Evolutionary conservation across 2,113 vertebrate species (phyloP), one percentile per base, ranked within the genome.

Genomic region (Rhinichthys klamathensis): DNA sequence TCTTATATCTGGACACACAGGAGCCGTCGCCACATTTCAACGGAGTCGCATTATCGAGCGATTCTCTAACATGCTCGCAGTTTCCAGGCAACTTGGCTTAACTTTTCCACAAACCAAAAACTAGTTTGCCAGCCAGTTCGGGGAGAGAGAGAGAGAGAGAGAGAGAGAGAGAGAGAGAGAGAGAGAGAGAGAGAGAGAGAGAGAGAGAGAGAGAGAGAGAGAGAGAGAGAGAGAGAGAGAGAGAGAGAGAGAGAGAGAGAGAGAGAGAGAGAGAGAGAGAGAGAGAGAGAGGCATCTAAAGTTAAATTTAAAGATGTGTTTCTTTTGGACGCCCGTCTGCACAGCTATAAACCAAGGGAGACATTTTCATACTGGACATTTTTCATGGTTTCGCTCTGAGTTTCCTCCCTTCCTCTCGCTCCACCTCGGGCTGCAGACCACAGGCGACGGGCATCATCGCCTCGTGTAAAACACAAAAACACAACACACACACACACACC

Each of bases 231-330:
- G 44, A 46, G 92, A 91, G 61, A 67, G 15, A 5, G 49, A 46
- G 44, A 41, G 44, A 46, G 44, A 72, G 92, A 91, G 61, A 67
- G 15, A 5, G 49, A 46, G 44, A 41, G 44, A 46, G 44, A 6
- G 92, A 91, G 61, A 67, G 15, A 5, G 49, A 46, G 44, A 41
- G 44, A 46, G 44, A 73, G 92, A 91, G 61, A 67, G 15, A 5
- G 49, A 46, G 44, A 41, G 44, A 46, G 44, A 23, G 56, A 69
- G 84, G 91, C 91, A 93, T 95, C 93, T 94, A 93, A 94, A 94
- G 94, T 95, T 95, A 95, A 94, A 95, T 95, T 95, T 95, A 95
- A 95, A 94, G 94, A 95, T 92, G 92, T 96, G 95, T 96, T 96
- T 94, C 94, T 96, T 91, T 96, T 96, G 95, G 95, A 96, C 88